phyloP scores from a whole-genome alignment of 2,888 invertebrate species.

The Nemapogon koenigi region DNA sequence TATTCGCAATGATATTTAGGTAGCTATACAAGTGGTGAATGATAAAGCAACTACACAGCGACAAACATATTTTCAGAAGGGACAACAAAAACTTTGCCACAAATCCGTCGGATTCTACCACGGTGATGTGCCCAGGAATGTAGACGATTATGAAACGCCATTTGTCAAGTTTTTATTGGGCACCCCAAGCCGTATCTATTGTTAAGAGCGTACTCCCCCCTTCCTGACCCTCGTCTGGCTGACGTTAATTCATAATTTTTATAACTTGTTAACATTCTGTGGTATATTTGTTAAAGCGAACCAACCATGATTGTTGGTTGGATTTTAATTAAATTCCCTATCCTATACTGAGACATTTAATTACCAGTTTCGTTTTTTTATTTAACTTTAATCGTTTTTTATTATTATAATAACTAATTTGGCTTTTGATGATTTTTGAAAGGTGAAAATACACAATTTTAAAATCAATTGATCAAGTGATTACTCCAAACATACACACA shows the following conservation, averaged over 20 bases:
- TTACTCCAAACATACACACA: no score
- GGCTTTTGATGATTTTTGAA: no score
- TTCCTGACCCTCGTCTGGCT: conserved; percentile 42
- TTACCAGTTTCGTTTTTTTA: no score
- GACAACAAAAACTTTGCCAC: conserved; percentile 32
- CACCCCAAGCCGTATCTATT: conserved; percentile 48
- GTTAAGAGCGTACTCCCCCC: conserved; percentile 25
- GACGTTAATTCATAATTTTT: conserved; percentile 60
- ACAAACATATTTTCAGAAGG: conserved; percentile 39
- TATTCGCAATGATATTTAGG: no score
- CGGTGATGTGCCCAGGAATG: conserved; percentile 54
- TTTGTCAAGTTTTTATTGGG: conserved; percentile 66
- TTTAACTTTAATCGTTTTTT: no score
- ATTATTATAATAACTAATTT: no score
- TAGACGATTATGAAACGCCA: conserved; percentile 61
- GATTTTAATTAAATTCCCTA: conserved; percentile 1
- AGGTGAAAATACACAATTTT: no score
- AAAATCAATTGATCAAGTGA: no score
- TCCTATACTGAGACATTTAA: no score
- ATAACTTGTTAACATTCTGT: conserved; percentile 54
- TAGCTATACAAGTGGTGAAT: no score
- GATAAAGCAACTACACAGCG: no score
- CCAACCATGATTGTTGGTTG: neutral
- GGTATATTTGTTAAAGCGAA: conserved; percentile 24
- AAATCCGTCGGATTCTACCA: conserved; percentile 20